Evolutionary conservation across 2,797 vertebrate species (phyloP), one percentile per base, ranked within the genome.

Genomic region (Mergus octosetaceus): DNA sequence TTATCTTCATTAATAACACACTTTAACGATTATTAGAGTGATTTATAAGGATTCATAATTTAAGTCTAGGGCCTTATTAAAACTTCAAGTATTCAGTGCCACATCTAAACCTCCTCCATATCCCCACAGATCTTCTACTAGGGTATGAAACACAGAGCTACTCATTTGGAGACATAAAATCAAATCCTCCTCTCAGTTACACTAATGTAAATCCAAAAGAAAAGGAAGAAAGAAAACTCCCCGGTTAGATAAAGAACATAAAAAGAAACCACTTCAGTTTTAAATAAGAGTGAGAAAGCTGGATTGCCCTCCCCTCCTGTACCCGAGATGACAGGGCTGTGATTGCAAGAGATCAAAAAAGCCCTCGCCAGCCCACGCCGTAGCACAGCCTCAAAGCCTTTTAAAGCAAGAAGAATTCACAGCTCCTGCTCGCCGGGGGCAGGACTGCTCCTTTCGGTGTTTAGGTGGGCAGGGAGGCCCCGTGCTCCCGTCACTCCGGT

Each of bases 401-500:
- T 58, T 56, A 64, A 85, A 45, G 43, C 16, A 32, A 32, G 56
- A 72, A 61, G 12, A 32, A 76, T 36, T 28, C 36, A 47, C 61
- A 85, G 28, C 17, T 94, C 65, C 62, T 69, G 22, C 62, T 62
- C 3, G 65, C 22, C 60, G 56, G 22, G 74, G 38, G 45, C 18
- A 38, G 18, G 30, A 76, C 9, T 95, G 68, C 72, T 89, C 78
- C 57, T 92, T 72, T 87, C 2, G 7, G 51, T 22, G 15, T 41
- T 70, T 82, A 47, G n/a, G 24, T 53, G 64, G 24, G 54, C 14
- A 87, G 73, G n/a, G 24, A 91, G 20, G 45, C 8, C 28, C n/a
- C 0, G 0, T 10, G 20, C 20, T 73, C 56, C 60, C 0, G 0
- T 20, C 36, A 18, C 68, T 56, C 56, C 10, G 41, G 18, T 8